These are phyloP conservation scores for Astyanax mexicanus DNA, from an alignment of 2,797 vertebrate genomes.

Conservation along the genomic window DNA sequence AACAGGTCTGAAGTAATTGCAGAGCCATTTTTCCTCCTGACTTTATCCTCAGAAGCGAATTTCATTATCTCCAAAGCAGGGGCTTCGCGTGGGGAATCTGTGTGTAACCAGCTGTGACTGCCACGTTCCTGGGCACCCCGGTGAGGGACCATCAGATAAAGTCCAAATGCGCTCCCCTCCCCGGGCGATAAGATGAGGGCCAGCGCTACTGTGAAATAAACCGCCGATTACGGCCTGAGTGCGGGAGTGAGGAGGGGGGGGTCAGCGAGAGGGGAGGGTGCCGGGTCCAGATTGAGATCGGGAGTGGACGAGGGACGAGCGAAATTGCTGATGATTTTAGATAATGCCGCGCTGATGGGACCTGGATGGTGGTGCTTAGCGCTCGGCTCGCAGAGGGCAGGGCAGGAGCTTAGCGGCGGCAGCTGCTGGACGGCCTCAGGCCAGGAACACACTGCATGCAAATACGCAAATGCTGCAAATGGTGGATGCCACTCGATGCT, in stretches of 20 bases:
- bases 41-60: constrained; percentile 54
- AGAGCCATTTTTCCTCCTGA: constrained; percentile 32
- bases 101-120: constrained; percentile 59
- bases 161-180: constrained; percentile 52
- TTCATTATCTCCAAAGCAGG: constrained; percentile 59
- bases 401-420: background rate
- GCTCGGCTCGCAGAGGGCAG: background rate
- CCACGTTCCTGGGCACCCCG: constrained; percentile 44
- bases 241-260: constrained; percentile 6
- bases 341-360: constrained; percentile 53
- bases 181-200: constrained; percentile 51
- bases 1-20: constrained; percentile 48
- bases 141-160: constrained; percentile 54
- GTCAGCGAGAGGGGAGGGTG: constrained; percentile 4
- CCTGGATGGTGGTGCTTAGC: background rate
- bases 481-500: no score
- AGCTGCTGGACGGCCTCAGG: background rate
- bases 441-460: background rate
- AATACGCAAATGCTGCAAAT: background rate
- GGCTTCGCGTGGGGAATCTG: constrained; percentile 50
- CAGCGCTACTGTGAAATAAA: constrained; percentile 51
- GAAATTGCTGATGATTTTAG: constrained; percentile 62
- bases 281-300: constrained; percentile 56
- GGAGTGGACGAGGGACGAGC: constrained; percentile 48
- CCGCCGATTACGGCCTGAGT: constrained; percentile 33